Evolutionary conservation across 2,888 invertebrate species (phyloP).

Genomic region (Phengaris arion): DNA sequence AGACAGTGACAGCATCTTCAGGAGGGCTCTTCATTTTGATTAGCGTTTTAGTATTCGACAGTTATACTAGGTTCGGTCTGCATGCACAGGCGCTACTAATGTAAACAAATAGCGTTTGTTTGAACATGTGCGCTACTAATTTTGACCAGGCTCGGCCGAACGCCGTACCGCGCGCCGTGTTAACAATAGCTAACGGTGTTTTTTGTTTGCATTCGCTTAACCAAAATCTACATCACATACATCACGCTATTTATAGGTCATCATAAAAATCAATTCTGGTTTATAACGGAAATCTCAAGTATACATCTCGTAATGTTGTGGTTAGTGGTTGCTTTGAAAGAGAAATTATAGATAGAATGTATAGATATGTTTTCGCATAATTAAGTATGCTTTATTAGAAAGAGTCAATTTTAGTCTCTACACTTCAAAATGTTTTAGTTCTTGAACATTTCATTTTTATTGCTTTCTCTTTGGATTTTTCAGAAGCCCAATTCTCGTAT

Average conservation of each 20-base stretch:
- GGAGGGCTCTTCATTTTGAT: too few relatives aligned
- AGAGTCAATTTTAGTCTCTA: too few relatives aligned
- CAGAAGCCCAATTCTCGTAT: too few relatives aligned
- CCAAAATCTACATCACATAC: constrained; percentile 53
- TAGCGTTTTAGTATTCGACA: too few relatives aligned
- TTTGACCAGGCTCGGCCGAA: constrained; percentile 63
- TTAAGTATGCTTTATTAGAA: too few relatives aligned
- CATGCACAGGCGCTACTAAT: constrained; percentile 46
- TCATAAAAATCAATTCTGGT: background rate
- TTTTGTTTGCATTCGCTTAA: constrained; percentile 60
- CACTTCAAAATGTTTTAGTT: too few relatives aligned
- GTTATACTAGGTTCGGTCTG: constrained; percentile 42
- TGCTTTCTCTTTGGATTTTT: too few relatives aligned
- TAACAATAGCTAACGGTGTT: constrained; percentile 74
- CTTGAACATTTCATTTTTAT: too few relatives aligned
- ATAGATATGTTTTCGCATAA: too few relatives aligned
- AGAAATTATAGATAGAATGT: background rate
- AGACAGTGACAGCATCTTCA: too few relatives aligned
- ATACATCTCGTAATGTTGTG: background rate
- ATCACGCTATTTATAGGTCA: constrained; percentile 28
- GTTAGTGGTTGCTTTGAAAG: background rate
- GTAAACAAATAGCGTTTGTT: constrained; percentile 75
- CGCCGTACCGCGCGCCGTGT: constrained; percentile 46
- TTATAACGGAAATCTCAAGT: constrained; percentile 19
- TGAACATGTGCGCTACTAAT: constrained; percentile 78